Conservation (phyloP, 92 coral and sea anemone genomes). For the Phenganax subtilis region DNA sequence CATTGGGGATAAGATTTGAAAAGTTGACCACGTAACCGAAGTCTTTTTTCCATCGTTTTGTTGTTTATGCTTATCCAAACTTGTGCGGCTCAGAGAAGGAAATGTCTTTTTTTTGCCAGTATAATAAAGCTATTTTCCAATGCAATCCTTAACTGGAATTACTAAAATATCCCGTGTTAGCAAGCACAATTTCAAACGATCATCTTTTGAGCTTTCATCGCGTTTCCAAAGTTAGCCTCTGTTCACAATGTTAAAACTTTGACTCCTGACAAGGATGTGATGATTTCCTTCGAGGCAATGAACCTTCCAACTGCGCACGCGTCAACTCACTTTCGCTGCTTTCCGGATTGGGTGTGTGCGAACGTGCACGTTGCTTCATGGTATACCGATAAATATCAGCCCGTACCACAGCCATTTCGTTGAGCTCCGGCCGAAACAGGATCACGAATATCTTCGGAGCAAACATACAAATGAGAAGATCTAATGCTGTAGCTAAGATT, state of each 20-base stretch:
- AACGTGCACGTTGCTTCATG: conserved; percentile 57
- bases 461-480: conserved; percentile 76
- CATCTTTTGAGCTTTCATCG: not conserved
- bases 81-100: too few species aligned
- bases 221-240: not conserved
- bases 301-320: not conserved
- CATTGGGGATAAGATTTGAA: too few species aligned
- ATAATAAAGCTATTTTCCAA: too few species aligned
- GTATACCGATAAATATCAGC: conserved; percentile 86
- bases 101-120: too few species aligned
- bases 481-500: conserved; percentile 66
- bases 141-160: too few species aligned
- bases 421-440: conserved; percentile 79
- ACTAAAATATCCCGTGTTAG: too few species aligned
- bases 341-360: not conserved
- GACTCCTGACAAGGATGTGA: conserved; percentile 6
- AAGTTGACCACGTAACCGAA: too few species aligned
- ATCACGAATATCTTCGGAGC: conserved; percentile 69
- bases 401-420: conserved; percentile 74
- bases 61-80: too few species aligned
- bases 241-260: not conserved
- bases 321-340: conserved; percentile 20
- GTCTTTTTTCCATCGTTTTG: too few species aligned
- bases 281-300: not conserved
- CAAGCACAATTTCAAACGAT: too few species aligned